Conservation (phyloP, 1,140 invertebrate genomes). For the Drosophila littoralis region DNA sequence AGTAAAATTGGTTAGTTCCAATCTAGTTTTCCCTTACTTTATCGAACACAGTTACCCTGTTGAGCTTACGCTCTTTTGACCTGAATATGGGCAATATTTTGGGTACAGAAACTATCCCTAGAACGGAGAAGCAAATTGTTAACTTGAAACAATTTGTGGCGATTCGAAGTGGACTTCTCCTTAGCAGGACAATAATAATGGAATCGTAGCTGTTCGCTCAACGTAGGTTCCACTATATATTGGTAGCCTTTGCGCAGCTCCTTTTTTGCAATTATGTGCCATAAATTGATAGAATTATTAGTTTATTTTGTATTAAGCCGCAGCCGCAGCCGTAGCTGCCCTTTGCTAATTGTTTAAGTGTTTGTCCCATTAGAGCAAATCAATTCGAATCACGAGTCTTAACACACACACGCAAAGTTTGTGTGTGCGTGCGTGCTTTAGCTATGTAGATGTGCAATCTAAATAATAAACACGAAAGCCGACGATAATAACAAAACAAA, state of each 20-base stretch:
- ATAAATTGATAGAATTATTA: conserved; percentile 4
- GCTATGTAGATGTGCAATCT: conserved; percentile 30
- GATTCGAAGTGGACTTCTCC: not conserved
- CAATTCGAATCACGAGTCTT: conserved; percentile 42
- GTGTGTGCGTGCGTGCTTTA: not conserved
- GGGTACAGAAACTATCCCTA: too few species aligned
- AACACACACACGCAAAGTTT: conserved; percentile 2
- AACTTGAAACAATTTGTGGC: too few species aligned
- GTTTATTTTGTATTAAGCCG: not conserved
- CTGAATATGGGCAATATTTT: too few species aligned
- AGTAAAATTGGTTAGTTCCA: too few species aligned
- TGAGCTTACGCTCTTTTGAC: too few species aligned
- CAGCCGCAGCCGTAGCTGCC: not conserved
- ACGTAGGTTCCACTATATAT: not conserved
- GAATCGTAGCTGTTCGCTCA: too few species aligned
- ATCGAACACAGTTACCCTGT: too few species aligned
- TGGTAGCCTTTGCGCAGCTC: not conserved
- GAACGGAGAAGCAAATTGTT: too few species aligned
- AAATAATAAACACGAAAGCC: conserved; percentile 47
- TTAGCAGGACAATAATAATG: not conserved
- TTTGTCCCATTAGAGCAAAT: conserved; percentile 11
- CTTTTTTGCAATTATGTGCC: not conserved
- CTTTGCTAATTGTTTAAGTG: conserved; percentile 7
- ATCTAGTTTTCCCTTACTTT: too few species aligned
- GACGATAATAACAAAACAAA: conserved; percentile 53